phyloP scores from a whole-genome alignment of 2,888 invertebrate genomes.

The Bellardia bayeri region DNA sequence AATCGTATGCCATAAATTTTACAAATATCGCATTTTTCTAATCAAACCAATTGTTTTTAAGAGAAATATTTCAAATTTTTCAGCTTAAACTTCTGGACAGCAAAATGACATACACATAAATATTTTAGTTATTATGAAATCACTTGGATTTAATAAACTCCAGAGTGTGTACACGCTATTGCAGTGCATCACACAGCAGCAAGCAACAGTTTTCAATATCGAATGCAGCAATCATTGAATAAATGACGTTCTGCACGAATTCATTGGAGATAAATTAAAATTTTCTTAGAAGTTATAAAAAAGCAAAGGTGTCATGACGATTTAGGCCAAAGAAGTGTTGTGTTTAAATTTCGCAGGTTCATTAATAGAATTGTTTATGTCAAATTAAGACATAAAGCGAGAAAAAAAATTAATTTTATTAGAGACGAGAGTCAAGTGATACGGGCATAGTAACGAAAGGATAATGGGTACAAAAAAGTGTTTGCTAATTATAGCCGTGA shows the following conservation, averaged over 20 bases:
- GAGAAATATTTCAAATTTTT: conserved; percentile 44
- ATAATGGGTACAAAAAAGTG: conserved; percentile 47
- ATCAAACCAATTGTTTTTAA: neutral
- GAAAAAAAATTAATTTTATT: neutral
- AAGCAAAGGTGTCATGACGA: conserved; percentile 13
- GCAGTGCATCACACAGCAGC: neutral
- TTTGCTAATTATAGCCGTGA: conserved; percentile 45
- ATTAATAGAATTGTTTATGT: conserved; percentile 28
- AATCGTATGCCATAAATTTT: too few species aligned
- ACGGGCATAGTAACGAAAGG: neutral
- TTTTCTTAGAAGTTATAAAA: conserved; percentile 40
- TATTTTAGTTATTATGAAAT: conserved; percentile 3
- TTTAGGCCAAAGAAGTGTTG: conserved; percentile 18
- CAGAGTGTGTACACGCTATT: neutral
- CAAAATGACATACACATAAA: neutral
- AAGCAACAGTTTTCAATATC: conserved; percentile 50
- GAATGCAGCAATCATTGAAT: conserved; percentile 49
- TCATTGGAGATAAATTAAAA: conserved; percentile 56
- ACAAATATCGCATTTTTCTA: neutral
- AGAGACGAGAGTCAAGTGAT: neutral
- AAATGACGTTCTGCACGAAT: conserved; percentile 68
- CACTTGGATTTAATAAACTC: conserved; percentile 31
- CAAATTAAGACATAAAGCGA: conserved; percentile 11
- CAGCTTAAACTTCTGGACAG: neutral
- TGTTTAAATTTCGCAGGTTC: conserved; percentile 33